Base-by-base conservation (phyloP, 2,113 vertebrate species). In the Psophia crepitans region DNA sequence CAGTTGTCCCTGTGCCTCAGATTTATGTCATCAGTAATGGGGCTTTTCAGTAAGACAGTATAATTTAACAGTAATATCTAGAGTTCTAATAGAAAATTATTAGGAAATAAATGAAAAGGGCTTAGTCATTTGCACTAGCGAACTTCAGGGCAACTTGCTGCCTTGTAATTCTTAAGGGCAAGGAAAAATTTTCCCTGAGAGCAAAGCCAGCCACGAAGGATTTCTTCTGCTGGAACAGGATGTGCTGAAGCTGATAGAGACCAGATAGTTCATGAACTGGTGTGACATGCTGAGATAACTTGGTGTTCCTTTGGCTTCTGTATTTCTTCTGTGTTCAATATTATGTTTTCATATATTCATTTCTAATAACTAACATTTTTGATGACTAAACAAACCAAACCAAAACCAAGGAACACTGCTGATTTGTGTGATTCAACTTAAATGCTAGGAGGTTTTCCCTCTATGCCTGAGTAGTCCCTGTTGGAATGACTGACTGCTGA, bases 31-130 rank as follows among this genome's bases (percentile, higher is more conserved):
- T 90, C 90, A 15, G 23, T 94, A 89, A 95, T 87, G 37, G n/a
- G 17, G 19, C 69, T 95, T 87, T 95, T 92, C 77, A 76, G 78
- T 77, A 51, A 92, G 53, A 56, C 77, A 65, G 2, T 93, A 46
- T 79, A 81, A 87, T 95, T 83, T 87, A 95, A 81, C 44, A 69
- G 82, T 84, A 90, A 85, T 89, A 92, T 91, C 53, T 65, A 54
- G 69, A 76, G 57, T 87, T 94, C 65, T 87, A 87, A 76, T 48
- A 58, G 65, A 73, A 85, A 93, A 87, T 57, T 87, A 89, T 85
- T 93, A 93, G 39, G 64, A 97, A 79, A 79, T 87, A 84, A 89
- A 93, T 96, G 92, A 83, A 95, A 92, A 82, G 27, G 26, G 9
- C 84, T 82, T 78, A 95, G 86, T 92, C 32, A 63, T 89, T 92